phyloP scores from a whole-genome alignment of 2,797 vertebrate genomes.

The Rhinoraja longicauda region DNA sequence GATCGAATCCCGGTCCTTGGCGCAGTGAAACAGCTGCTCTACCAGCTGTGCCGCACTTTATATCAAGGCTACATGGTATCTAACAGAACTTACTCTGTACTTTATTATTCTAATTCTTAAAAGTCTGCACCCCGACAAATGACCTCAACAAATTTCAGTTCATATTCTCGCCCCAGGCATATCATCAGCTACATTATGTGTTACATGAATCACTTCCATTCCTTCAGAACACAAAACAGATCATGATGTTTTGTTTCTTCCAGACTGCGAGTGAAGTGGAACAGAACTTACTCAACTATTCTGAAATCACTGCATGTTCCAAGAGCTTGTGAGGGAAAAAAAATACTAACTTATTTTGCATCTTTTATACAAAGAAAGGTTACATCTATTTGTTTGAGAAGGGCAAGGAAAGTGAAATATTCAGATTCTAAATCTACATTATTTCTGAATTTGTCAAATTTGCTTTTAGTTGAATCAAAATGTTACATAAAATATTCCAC shows the following conservation, averaged over 20 bases:
- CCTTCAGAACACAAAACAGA: not conserved
- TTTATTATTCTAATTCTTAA: not conserved
- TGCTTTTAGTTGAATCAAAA: not conserved
- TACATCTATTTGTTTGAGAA: not conserved
- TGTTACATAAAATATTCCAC: not conserved
- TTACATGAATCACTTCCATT: not conserved
- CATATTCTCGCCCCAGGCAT: not conserved
- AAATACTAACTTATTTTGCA: not conserved
- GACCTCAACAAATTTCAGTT: not conserved
- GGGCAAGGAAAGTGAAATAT: not conserved
- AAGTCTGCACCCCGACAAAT: not conserved
- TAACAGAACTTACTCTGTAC: too few species aligned
- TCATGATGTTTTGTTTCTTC: not conserved
- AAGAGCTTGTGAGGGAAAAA: not conserved
- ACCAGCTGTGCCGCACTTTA: too few species aligned
- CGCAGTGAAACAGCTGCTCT: too few species aligned
- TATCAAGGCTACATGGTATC: too few species aligned
- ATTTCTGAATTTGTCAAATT: not conserved
- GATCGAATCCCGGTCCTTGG: too few species aligned
- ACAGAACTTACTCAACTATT: not conserved
- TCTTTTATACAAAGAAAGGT: not conserved
- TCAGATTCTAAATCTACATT: not conserved
- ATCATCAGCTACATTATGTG: not conserved
- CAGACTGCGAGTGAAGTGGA: not conserved
- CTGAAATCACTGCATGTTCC: not conserved